Conservation (phyloP, 2,888 invertebrate genomes). For the Carpatolechia fugitivella region DNA sequence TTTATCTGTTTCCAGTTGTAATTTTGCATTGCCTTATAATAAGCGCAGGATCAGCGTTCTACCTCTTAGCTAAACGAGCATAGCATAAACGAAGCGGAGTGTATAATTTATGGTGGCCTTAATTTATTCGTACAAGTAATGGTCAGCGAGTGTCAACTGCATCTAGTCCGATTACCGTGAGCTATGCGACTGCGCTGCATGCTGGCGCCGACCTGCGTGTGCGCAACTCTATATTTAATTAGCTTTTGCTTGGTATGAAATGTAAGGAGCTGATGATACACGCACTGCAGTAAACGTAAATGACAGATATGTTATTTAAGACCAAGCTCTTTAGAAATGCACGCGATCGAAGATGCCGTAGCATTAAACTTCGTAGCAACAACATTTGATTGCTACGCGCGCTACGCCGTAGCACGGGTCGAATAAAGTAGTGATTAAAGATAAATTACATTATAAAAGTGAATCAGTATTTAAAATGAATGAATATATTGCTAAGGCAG, state of each 20-base stretch:
- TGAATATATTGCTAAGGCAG: no score
- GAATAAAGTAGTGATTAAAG: no score
- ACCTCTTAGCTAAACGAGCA: neutral
- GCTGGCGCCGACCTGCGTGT: conserved; percentile 31
- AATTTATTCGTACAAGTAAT: conserved; percentile 3
- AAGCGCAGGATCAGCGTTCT: neutral
- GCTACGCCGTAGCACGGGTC: no score
- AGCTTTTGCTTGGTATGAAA: conserved; percentile 25
- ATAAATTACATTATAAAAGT: no score
- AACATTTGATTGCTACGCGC: no score
- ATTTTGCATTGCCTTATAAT: no score
- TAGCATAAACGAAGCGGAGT: neutral
- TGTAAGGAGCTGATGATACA: conserved; percentile 26
- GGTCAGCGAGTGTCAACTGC: neutral
- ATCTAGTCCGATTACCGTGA: conserved; percentile 24
- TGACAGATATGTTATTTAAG: no score
- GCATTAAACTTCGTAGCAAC: no score
- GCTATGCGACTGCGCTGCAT: conserved; percentile 15
- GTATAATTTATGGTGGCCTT: conserved; percentile 5
- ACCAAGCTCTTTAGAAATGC: no score
- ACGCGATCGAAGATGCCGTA: no score
- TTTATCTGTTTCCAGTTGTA: no score
- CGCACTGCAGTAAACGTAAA: neutral
- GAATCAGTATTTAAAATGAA: no score
- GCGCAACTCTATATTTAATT: conserved; percentile 32